phyloP scores from a whole-genome alignment of 2,797 vertebrate genomes.

The Hozukius guyotensis region DNA sequence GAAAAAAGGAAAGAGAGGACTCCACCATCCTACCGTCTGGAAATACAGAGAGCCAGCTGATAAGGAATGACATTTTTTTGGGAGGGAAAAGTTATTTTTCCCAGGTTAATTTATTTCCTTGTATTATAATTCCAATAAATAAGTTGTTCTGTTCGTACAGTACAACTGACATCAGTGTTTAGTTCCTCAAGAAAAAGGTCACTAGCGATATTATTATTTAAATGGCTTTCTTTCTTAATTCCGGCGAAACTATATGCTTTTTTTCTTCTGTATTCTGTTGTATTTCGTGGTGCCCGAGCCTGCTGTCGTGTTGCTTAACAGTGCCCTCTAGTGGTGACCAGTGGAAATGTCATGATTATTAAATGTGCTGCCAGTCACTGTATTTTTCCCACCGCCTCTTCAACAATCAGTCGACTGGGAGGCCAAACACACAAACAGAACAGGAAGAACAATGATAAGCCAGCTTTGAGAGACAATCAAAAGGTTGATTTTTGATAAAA shows the following conservation, averaged over 20 bases:
- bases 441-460: constrained; percentile 35
- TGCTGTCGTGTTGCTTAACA: constrained; percentile 85
- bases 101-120: constrained; percentile 84
- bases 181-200: constrained; percentile 76
- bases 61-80: constrained; percentile 43
- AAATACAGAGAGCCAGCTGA: constrained; percentile 49
- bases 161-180: constrained; percentile 80
- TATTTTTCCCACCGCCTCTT: constrained; percentile 53
- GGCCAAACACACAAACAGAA: constrained; percentile 25
- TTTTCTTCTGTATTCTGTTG: constrained; percentile 78
- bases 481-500: constrained; percentile 42
- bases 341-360: constrained; percentile 81
- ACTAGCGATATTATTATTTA: constrained; percentile 75
- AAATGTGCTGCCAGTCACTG: constrained; percentile 71
- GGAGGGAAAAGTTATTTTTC: constrained; percentile 29
- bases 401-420: constrained; percentile 33
- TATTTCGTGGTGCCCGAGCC: constrained; percentile 81
- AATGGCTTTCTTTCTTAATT: constrained; percentile 77
- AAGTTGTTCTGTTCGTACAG: constrained; percentile 81
- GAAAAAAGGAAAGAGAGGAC: constrained; percentile 22
- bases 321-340: constrained; percentile 86
- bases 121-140: constrained; percentile 83
- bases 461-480: constrained; percentile 70
- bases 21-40: constrained; percentile 41
- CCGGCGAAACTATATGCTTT: constrained; percentile 72